Evolutionary conservation across 2,797 vertebrate species (phyloP).

Genomic region (Hippoglossus hippoglossus): DNA sequence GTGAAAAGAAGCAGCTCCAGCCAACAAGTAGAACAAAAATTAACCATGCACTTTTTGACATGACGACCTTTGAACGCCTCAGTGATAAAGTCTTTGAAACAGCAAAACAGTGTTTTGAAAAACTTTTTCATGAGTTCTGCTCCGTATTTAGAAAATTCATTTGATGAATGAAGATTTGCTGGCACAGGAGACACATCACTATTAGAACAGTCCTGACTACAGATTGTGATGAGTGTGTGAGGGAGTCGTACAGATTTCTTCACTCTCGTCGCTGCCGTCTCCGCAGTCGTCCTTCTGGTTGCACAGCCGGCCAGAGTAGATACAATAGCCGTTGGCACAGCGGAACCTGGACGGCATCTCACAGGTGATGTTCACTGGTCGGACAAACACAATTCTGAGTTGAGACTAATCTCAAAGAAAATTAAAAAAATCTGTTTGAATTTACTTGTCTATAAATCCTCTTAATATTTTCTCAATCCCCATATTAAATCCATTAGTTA

Average conservation of each 20-base stretch:
- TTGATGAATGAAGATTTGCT: neutral
- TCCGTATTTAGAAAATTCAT: no score
- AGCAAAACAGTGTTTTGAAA: no score
- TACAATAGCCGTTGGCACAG: conserved; percentile 79
- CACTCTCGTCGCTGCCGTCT: conserved; percentile 78
- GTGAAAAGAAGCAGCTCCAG: no score
- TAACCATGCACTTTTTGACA: no score
- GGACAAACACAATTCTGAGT: conserved; percentile 23
- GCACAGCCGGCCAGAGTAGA: conserved; percentile 75
- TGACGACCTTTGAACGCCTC: no score
- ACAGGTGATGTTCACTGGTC: conserved; percentile 75
- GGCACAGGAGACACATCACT: neutral
- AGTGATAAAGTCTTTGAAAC: no score
- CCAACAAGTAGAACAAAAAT: no score
- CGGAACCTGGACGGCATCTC: conserved; percentile 79
- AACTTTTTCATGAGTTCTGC: no score
- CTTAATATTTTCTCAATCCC: neutral
- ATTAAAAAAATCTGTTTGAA: no score
- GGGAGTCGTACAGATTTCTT: conserved; percentile 72
- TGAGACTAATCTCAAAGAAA: neutral
- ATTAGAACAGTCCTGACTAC: neutral
- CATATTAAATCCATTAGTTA: neutral
- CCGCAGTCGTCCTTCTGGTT: conserved; percentile 81
- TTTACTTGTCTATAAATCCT: no score
- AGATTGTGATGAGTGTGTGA: conserved; percentile 1